A percentile compares a stretch with the other conserved stretches of the same genome.
Evolutionary conservation across 2,797 vertebrate species (phyloP).

Genomic region (Coregonus suidteri): DNA sequence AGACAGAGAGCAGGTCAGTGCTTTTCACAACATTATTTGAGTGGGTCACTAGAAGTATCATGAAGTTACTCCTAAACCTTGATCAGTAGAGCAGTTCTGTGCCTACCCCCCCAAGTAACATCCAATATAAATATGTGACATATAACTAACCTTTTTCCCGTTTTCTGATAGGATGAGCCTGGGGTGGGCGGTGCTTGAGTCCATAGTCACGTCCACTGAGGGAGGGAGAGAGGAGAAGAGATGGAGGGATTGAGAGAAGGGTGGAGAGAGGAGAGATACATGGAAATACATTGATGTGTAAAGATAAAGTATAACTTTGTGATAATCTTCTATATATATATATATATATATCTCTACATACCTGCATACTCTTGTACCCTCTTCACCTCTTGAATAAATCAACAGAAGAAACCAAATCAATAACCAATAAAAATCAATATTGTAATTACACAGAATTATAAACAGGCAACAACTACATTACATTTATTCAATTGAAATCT

Average conservation of each 20-base stretch:
- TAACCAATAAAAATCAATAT: not conserved
- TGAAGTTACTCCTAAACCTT: no score
- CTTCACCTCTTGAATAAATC: conserved; percentile 57
- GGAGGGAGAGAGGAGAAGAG: conserved; percentile 9
- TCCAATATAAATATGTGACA: not conserved
- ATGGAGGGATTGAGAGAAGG: not conserved
- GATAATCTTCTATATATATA: not conserved
- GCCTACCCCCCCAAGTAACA: no score
- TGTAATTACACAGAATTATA: not conserved
- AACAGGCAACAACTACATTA: not conserved
- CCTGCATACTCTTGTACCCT: conserved; percentile 73
- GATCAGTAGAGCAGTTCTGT: no score
- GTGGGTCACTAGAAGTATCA: no score
- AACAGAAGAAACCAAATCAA: not conserved
- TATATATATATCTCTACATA: conserved; percentile 31
- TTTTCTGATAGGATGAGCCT: conserved; percentile 76
- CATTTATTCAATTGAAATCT: no score
- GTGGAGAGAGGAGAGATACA: not conserved
- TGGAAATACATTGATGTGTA: not conserved
- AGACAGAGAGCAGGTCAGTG: not conserved
- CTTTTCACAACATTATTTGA: no score
- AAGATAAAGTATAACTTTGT: not conserved
- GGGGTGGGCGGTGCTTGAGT: conserved; percentile 77
- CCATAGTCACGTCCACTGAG: conserved; percentile 79
- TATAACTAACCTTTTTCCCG: conserved; percentile 67